These are phyloP conservation scores for Polydrusus cervinus DNA, from an alignment of 2,888 invertebrate species.

Conservation along the genomic window DNA sequence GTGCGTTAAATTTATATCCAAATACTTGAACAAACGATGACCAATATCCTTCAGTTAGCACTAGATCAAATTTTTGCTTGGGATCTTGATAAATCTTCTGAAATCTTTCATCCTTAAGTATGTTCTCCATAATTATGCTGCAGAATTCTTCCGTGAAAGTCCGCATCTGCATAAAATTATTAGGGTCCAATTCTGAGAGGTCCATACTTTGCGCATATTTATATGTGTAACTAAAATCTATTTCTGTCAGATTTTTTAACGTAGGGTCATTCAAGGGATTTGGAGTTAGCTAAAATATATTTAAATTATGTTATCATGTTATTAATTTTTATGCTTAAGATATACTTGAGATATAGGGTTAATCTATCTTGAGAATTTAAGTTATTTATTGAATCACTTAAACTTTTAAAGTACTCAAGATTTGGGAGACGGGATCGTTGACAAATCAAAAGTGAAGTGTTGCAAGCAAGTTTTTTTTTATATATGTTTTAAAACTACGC, in stretches of 20 bases:
- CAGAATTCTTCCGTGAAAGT: not conserved
- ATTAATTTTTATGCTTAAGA: no score
- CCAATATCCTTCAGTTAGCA: not conserved
- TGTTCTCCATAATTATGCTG: not conserved
- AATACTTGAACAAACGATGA: not conserved
- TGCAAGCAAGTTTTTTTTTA: no score
- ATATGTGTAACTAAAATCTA: not conserved
- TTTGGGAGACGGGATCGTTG: no score
- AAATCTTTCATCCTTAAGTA: conserved; percentile 3
- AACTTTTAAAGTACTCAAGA: no score
- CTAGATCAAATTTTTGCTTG: conserved; percentile 1
- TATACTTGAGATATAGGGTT: no score
- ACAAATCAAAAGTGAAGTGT: no score
- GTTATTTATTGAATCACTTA: no score
- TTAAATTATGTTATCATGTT: no score
- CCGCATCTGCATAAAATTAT: not conserved
- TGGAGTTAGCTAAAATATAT: not conserved
- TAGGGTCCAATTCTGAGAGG: not conserved
- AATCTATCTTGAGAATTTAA: no score
- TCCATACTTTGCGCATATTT: not conserved
- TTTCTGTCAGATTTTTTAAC: conserved; percentile 3
- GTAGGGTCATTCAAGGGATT: not conserved
- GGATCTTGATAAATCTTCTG: not conserved
- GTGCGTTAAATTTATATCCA: not conserved
- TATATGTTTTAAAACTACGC: no score